Conservation (phyloP, 2,888 invertebrate genomes). For the Lasioglossum oenotherae region DNA sequence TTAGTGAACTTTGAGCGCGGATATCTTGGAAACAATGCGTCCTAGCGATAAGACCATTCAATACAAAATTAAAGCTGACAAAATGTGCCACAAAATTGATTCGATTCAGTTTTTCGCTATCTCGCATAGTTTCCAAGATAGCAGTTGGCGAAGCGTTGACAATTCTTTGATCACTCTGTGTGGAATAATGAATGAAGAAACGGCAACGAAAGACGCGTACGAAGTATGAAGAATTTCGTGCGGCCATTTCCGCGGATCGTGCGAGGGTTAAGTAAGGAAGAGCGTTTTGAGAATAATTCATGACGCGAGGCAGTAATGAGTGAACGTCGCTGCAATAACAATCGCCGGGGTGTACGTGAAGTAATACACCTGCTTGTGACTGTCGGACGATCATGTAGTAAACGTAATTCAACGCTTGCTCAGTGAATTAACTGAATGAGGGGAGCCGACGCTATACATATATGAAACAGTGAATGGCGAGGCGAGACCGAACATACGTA, state of each 20-base stretch:
- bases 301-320: not conserved
- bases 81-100: too few species aligned
- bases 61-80: too few species aligned
- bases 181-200: not conserved
- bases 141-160: not conserved
- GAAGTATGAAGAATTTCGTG: not conserved
- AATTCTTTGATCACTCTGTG: not conserved
- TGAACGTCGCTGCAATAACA: not conserved
- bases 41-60: too few species aligned
- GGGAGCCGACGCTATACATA: not conserved
- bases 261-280: not conserved
- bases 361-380: slow-evolving; percentile 32
- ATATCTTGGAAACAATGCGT: too few species aligned
- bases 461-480: slow-evolving; percentile 19
- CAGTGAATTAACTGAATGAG: slow-evolving; percentile 67
- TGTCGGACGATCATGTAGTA: slow-evolving; percentile 35
- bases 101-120: too few species aligned
- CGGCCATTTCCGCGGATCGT: not conserved
- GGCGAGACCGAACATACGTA: slow-evolving; percentile 47
- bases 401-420: slow-evolving; percentile 62
- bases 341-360: slow-evolving; percentile 14
- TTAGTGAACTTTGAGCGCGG: too few species aligned
- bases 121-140: too few species aligned
- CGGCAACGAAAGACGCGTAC: not conserved
- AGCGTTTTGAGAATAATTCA: slow-evolving; percentile 9